phyloP scores from a whole-genome alignment of 2,888 invertebrate species.

The Seira ritae region DNA sequence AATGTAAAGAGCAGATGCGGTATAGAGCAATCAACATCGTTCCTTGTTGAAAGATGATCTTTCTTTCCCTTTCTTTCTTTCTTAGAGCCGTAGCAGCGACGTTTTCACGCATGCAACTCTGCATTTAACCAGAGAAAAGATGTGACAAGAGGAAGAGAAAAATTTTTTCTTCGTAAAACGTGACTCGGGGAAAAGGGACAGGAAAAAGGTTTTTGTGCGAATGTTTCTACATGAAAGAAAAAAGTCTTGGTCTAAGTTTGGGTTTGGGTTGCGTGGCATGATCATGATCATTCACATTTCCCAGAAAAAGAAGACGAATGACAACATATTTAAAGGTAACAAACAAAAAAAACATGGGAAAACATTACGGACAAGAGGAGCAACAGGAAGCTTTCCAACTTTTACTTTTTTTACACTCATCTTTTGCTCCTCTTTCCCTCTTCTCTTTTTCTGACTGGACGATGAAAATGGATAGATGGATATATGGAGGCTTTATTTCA shows the following conservation, averaged over 20 bases:
- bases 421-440: too few relatives aligned
- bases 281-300: too few relatives aligned
- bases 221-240: not conserved
- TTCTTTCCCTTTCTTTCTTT: conserved; percentile 27
- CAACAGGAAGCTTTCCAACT: conserved; percentile 54
- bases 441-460: too few relatives aligned
- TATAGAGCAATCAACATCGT: conserved; percentile 30
- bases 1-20: conserved; percentile 50
- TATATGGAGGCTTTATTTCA: too few relatives aligned
- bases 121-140: conserved; percentile 32
- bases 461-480: not conserved
- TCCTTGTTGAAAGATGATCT: conserved; percentile 56
- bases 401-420: not conserved
- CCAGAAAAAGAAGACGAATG: conserved; percentile 28
- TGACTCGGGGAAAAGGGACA: conserved; percentile 57
- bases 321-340: conserved; percentile 43
- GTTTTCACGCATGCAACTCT: conserved; percentile 49
- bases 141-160: conserved; percentile 32
- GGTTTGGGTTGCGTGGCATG: not conserved
- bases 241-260: not conserved
- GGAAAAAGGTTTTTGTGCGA: not conserved
- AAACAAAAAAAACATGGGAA: conserved; percentile 24
- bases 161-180: conserved; percentile 24
- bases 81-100: conserved; percentile 34
- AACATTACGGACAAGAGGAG: conserved; percentile 46